Percentiles rank a stretch among this genome's conserved stretches.
Evolutionary conservation across 2,113 vertebrate species (phyloP).

Genomic region (Scortum barcoo): DNA sequence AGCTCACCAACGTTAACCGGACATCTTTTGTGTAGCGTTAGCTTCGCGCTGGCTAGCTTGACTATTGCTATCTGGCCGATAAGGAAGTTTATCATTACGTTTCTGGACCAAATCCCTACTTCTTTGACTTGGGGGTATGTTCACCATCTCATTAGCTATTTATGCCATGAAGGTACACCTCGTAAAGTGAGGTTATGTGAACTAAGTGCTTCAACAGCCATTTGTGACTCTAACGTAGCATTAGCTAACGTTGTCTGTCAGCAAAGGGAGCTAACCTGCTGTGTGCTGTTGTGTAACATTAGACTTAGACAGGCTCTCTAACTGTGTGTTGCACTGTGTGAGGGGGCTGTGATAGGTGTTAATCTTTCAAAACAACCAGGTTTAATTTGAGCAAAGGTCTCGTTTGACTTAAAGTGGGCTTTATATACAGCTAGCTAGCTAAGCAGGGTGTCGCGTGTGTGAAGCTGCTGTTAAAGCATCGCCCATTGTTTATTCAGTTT

Average conservation of each 20-base stretch:
- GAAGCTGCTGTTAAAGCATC: slow-evolving; percentile 16
- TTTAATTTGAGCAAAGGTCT: background rate
- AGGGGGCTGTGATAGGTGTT: accelerated
- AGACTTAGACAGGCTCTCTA: background rate
- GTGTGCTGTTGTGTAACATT: slow-evolving; percentile 31
- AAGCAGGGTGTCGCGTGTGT: slow-evolving; percentile 40
- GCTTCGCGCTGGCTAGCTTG: slow-evolving; percentile 51
- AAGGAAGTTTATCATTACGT: slow-evolving; percentile 61
- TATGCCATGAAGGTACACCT: background rate
- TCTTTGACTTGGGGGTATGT: slow-evolving; percentile 50
- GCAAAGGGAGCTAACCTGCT: slow-evolving; percentile 35
- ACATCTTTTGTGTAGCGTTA: slow-evolving; percentile 38
- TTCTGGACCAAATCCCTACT: slow-evolving; percentile 47
- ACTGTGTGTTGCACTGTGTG: accelerated
- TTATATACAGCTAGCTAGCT: slow-evolving; percentile 26
- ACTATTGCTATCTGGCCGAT: slow-evolving; percentile 49
- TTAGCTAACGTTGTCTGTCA: slow-evolving; percentile 38
- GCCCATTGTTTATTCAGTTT: slow-evolving; percentile 68
- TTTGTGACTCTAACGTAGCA: slow-evolving; percentile 20
- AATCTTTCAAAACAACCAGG: accelerated
- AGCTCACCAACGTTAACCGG: slow-evolving; percentile 44
- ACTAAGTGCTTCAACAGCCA: slow-evolving; percentile 13
- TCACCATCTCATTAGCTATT: background rate
- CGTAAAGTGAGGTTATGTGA: background rate
- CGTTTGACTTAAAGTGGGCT: background rate